Base-by-base conservation (phyloP, 2,113 vertebrate species). In the Neogobius melanostomus region DNA sequence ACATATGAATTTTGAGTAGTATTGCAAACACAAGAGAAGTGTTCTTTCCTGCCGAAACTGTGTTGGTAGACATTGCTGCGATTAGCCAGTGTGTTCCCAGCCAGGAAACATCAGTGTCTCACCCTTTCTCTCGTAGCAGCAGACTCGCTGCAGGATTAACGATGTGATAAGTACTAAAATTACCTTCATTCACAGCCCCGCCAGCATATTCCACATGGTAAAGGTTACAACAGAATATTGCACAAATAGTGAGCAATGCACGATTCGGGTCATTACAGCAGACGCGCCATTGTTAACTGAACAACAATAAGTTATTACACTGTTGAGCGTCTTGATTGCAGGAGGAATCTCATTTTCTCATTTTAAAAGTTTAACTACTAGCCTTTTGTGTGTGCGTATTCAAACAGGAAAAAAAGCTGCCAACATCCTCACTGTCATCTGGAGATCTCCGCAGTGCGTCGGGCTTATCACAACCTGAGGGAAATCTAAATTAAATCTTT, bases 401-500 rank as follows among this genome's bases (percentile, higher is more conserved):
- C 75, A 82, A 59, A 85, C 60, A 69, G 86, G 2, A 21, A 84
- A 89, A 87, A 87, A 74, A 76, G 87, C 81, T 64, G 50, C 62
- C 66, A 65, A 65, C 82, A 63, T 83, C 82, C 52, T 62, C 72
- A 76, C 71, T 85, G 80, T 84, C 84, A 72, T 75, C 75, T 78
- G 71, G 66, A 80, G 86, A 85, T 74, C 76, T 82, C 76, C 81
- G 85, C 82, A 17, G 72, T 83, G 82, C 71, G 69, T 72, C 6
- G 5, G 74, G 81, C 85, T 87, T 85, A 90, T 89, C 83, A 6
- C 70, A 86, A 89, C 83, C 83, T 74, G 69, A 74, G 82, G 85
- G 85, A 86, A 89, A 90, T 90, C 87, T 87, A 90, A 91, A 91
- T 91, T 71, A 88, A 90, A 90, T 91, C 85, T 90, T 80, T 65